Base-by-base conservation (phyloP, 1,140 invertebrate genomes). In the Cyclargus thomasi region DNA sequence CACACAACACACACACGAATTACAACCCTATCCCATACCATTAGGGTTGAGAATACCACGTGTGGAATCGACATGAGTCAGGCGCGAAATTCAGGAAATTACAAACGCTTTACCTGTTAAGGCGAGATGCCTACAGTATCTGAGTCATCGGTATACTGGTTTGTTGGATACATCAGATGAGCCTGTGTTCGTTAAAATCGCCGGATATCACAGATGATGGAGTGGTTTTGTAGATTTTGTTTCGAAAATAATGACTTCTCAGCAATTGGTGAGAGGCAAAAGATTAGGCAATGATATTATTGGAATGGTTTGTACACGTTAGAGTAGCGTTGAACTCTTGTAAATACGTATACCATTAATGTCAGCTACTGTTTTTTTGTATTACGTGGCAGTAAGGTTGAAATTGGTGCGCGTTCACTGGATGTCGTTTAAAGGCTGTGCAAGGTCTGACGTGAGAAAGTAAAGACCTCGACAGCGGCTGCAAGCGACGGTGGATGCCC, bases 401-500 rank as follows among this genome's bases (percentile, higher is more conserved):
- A 47, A 47, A 47, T 47, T 47, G 39, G 39, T 47, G 39, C 14
- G 14, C 0, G 2, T 47, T 8, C 11, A 14, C 10, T 47, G 3
- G 39, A 14, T 14, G 39, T 47, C 6, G 29, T 29, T 29, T 29
- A 29, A 47, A 47, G 39, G 39, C 39, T 47, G 39, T 16, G 8
- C 39, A 47, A 29, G 29, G 65, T 20, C 53, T 64, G 62, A 69
- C 74, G 76, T 78, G 78, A 74, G 83, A 85, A 87, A 86, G 85
- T 79, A 82, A 84, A 82, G 85, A 74, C 83, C 83, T 88, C 83
- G 82, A 73, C 53, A 69, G 18, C 55, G 55, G 55, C 55, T 59
- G 55, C 17, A 73, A 78, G 81, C 77, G 79, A 82, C 84, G 72
- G 83, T 79, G 72, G 74, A 78, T 85, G 86, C 85, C 88, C 85